Evolutionary conservation across 2,888 invertebrate genomes (phyloP).

Genomic region (Diabrotica balteata): DNA sequence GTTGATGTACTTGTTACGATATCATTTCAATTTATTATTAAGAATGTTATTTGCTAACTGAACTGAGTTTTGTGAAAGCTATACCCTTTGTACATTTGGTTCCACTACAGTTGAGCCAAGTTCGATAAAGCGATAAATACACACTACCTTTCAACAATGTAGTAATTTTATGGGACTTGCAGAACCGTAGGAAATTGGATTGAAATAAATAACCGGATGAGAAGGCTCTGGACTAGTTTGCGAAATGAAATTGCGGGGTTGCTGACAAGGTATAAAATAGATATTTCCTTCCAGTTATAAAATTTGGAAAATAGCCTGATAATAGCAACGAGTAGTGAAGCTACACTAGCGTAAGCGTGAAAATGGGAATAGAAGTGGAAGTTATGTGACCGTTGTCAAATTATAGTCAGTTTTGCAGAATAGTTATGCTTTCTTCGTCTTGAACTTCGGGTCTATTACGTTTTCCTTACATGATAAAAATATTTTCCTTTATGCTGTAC

Average conservation of each 20-base stretch:
- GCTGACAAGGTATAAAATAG: conserved; percentile 2
- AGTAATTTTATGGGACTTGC: too few species aligned
- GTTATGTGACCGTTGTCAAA: background rate
- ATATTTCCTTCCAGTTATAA: conserved; percentile 1
- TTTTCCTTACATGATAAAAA: too few species aligned
- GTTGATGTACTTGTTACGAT: too few species aligned
- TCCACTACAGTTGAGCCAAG: too few species aligned
- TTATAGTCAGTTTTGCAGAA: conserved; percentile 2
- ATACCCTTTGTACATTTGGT: too few species aligned
- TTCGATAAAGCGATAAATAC: too few species aligned
- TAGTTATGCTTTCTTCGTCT: background rate
- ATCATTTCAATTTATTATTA: too few species aligned
- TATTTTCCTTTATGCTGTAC: too few species aligned
- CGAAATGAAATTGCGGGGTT: background rate
- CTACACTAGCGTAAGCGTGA: background rate
- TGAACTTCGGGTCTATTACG: too few species aligned
- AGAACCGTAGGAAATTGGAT: background rate
- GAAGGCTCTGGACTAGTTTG: background rate
- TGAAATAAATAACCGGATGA: conserved; percentile 1
- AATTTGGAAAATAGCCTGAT: background rate
- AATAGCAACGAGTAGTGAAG: background rate
- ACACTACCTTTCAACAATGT: too few species aligned
- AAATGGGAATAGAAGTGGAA: background rate
- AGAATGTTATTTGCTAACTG: too few species aligned
- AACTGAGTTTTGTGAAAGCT: too few species aligned